phyloP scores from a whole-genome alignment of 2,888 invertebrate genomes.

The Pammene aurita region DNA sequence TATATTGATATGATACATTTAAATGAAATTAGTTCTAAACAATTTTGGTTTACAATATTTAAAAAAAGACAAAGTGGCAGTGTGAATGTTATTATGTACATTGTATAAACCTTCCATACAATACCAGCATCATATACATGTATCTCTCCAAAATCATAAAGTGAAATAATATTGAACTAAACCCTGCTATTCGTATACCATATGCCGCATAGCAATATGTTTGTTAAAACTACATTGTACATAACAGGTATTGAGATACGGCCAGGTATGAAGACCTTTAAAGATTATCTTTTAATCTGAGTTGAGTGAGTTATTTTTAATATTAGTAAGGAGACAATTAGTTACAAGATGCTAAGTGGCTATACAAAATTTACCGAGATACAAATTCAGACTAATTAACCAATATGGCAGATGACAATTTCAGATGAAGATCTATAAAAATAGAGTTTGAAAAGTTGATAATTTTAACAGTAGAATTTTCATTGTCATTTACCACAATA shows the following conservation, averaged over 20 bases:
- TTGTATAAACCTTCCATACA: not conserved
- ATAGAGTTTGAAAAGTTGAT: not conserved
- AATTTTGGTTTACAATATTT: not conserved
- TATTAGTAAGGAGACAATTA: conserved; percentile 37
- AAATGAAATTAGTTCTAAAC: conserved; percentile 4
- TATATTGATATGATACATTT: not conserved
- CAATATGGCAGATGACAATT: conserved; percentile 16
- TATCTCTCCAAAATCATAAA: too few relatives aligned
- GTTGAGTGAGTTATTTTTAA: too few relatives aligned
- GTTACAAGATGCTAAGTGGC: not conserved
- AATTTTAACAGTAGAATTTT: not conserved
- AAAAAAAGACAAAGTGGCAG: conserved; percentile 10
- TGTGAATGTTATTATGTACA: conserved; percentile 18
- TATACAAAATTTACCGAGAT: not conserved
- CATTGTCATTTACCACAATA: conserved; percentile 3
- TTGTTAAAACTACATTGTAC: conserved; percentile 21
- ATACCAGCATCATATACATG: not conserved
- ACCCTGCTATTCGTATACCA: conserved; percentile 4
- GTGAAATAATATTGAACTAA: not conserved
- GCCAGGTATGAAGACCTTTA: not conserved
- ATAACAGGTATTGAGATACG: conserved; percentile 23
- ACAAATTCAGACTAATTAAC: conserved; percentile 1
- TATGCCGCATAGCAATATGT: conserved; percentile 8
- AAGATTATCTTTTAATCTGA: not conserved
- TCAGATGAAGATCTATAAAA: not conserved